Evolutionary conservation across 1,140 invertebrate genomes (phyloP), one percentile per base, ranked within the genome.

Genomic region (Cardiocondyla obscurior): DNA sequence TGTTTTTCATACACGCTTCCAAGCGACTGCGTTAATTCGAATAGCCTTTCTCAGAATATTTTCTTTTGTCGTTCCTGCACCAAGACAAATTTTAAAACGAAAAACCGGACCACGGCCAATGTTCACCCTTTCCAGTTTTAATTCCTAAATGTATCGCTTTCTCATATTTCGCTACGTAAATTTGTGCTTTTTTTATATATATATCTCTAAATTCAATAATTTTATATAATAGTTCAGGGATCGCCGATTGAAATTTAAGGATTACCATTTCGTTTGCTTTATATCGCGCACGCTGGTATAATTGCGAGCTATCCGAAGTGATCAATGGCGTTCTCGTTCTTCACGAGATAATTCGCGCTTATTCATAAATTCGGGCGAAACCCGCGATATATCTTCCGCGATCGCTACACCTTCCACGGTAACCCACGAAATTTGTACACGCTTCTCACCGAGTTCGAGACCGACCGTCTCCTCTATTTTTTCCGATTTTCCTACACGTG

Each of bases 1-100:
- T 92, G 91, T 93, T 92, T 93, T 93, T 88, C 82, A 88, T 82
- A 76, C 88, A 69, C 81, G 79, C 85, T 64, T 81, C 77, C 69
- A 46, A 77, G 51, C 55, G 67, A 60, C 25, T 69, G 83, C 81
- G 65, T 83, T 89, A 87, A 87, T 85, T 85, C 83, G 51, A 86
- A 49, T 39, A n/a, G 39, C n/a, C 14, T 60, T 36, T 73, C 6
- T 42, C 33, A 10, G 3, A 42, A 46, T 67, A 19, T 64, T 65
- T 60, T 62, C 22, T 58, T 12, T 28, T 14, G 2, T 14, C 46
- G 25, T n/a, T 33, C 8, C 12, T n/a, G 16, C 6, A 10, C 7
- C 25, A 77, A 65, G 33, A 28, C n/a, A 22, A 36, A 28, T 36
- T 22, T 19, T 16, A 67, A 30, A 22, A 67, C 1, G 14, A 16